Evolutionary conservation across 2,113 vertebrate genomes (phyloP).

Genomic region (Chrysochloris asiatica): DNA sequence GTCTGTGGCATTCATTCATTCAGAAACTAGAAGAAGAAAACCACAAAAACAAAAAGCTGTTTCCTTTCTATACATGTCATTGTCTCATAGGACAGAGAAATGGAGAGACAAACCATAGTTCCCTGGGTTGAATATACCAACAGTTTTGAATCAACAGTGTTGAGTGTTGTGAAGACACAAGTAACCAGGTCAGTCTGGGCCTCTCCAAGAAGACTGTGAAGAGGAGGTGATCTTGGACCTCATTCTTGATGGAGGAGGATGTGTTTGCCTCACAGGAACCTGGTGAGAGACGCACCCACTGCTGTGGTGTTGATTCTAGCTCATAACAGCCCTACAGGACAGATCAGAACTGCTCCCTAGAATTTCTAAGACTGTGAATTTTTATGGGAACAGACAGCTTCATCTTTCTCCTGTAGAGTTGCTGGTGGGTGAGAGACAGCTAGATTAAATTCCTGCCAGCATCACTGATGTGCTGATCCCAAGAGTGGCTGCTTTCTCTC

Average conservation of each 20-base stretch:
- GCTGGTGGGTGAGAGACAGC: not conserved
- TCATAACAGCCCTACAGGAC: too few relatives aligned
- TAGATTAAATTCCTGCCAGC: not conserved
- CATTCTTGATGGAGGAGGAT: not conserved
- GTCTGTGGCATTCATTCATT: not conserved
- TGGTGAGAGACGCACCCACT: not conserved
- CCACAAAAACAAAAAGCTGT: not conserved
- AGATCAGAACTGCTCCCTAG: too few relatives aligned
- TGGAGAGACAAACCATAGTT: not conserved
- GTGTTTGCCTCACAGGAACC: not conserved
- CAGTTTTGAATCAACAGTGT: constrained; percentile 23
- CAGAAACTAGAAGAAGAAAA: not conserved
- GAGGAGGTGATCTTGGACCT: not conserved
- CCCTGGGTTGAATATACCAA: not conserved
- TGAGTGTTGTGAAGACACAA: not conserved
- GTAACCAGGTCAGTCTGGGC: not conserved
- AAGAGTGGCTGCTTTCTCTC: not conserved
- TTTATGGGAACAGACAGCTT: too few relatives aligned
- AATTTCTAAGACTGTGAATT: too few relatives aligned
- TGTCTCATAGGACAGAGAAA: not conserved
- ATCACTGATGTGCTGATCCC: not conserved
- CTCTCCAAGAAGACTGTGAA: not conserved
- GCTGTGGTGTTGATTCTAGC: too few relatives aligned
- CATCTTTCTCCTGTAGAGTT: too few relatives aligned
- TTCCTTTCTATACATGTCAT: not conserved